A percentile compares a stretch with the other conserved stretches of the same genome.
Evolutionary conservation across 2,797 vertebrate species (phyloP).

Genomic region (Phalanger gymnotis): DNA sequence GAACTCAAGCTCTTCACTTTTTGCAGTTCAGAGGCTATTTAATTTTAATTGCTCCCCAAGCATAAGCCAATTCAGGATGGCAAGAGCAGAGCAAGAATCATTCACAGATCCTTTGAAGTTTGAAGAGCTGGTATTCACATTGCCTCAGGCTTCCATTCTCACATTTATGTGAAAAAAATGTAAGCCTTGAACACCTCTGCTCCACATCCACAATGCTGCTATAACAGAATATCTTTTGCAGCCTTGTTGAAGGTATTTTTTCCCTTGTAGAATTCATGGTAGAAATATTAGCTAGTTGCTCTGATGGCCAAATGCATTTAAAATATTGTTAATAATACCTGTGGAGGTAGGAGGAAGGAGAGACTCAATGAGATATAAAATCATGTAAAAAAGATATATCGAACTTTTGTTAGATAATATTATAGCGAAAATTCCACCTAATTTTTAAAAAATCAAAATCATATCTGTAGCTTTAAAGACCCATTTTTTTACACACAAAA

Average conservation of each 20-base stretch:
- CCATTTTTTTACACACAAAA: slow-evolving; percentile 14
- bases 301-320: slow-evolving; percentile 56
- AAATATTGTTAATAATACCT: slow-evolving; percentile 66
- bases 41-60: slow-evolving; percentile 90
- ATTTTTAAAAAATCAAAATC: slow-evolving; percentile 10
- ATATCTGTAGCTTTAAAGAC: neutral
- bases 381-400: neutral
- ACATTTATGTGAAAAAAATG: slow-evolving; percentile 80
- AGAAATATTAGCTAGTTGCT: slow-evolving; percentile 70
- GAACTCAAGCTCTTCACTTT: slow-evolving; percentile 81
- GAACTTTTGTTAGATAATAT: neutral
- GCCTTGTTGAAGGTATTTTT: slow-evolving; percentile 42
- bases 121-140: slow-evolving; percentile 85
- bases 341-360: slow-evolving; percentile 22
- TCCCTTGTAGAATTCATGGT: slow-evolving; percentile 54
- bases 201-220: slow-evolving; percentile 63
- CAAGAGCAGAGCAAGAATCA: slow-evolving; percentile 84
- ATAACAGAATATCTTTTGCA: slow-evolving; percentile 72
- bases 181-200: slow-evolving; percentile 77
- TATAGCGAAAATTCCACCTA: neutral
- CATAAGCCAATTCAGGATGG: slow-evolving; percentile 85
- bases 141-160: slow-evolving; percentile 83
- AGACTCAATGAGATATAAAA: neutral
- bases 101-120: slow-evolving; percentile 86
- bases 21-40: slow-evolving; percentile 85